These are phyloP conservation scores for Drosophila paracracens DNA, from an alignment of 2,888 invertebrate species.

Conservation along the genomic window DNA sequence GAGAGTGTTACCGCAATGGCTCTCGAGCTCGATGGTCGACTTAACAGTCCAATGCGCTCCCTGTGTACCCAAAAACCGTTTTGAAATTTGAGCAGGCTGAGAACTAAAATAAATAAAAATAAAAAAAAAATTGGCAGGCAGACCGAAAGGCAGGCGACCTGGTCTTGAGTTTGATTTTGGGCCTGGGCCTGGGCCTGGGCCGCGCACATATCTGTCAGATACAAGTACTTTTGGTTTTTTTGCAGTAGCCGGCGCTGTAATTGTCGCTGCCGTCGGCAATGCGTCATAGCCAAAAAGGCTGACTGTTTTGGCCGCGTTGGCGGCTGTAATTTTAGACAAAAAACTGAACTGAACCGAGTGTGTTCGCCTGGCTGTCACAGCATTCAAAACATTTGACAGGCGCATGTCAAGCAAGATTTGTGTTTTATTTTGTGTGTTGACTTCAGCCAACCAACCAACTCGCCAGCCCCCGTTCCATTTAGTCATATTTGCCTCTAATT, in stretches of 20 bases:
- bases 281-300: slow-evolving; percentile 58
- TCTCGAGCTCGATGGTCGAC: slow-evolving; percentile 29
- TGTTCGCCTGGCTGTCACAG: slow-evolving; percentile 51
- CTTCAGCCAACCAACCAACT: not conserved
- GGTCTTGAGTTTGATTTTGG: slow-evolving; percentile 5
- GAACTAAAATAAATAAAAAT: slow-evolving; percentile 32
- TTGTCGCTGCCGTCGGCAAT: slow-evolving; percentile 59
- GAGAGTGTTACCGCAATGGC: slow-evolving; percentile 40
- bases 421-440: slow-evolving; percentile 32
- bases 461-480: slow-evolving; percentile 15
- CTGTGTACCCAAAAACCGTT: slow-evolving; percentile 52
- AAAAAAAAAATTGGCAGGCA: slow-evolving; percentile 4
- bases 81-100: slow-evolving; percentile 70
- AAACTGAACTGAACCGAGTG: slow-evolving; percentile 35
- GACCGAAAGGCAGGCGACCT: slow-evolving; percentile 1
- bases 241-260: slow-evolving; percentile 51
- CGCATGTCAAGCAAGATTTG: slow-evolving; percentile 65
- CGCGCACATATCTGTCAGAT: slow-evolving; percentile 39
- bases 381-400: slow-evolving; percentile 67
- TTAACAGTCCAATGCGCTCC: slow-evolving; percentile 69
- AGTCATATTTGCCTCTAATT: slow-evolving; percentile 62
- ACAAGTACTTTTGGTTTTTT: slow-evolving; percentile 48
- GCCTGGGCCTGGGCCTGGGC: slow-evolving; percentile 13
- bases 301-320: slow-evolving; percentile 31
- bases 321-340: slow-evolving; percentile 72